phyloP scores from a whole-genome alignment of 2,113 vertebrate genomes.

The Xenopus tropicalis region UCB_Xtro_10.0 CM004450.2:2117001-2117500 shows the following conservation, averaged over 20 bases:
- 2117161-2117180: background rate
- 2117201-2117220: background rate
- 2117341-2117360: no score
- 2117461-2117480: no score
- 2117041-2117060: slow-evolving; percentile 21
- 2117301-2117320: no score
- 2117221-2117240: background rate
- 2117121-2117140: slow-evolving; percentile 1
- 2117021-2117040: slow-evolving; percentile 4
- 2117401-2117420: no score
- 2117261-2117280: background rate
- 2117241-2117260: background rate
- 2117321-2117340: no score
- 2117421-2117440: no score
- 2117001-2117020: background rate
- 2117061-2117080: background rate
- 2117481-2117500: no score
- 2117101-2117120: background rate
- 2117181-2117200: slow-evolving; percentile 2
- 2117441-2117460: no score
- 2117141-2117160: background rate
- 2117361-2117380: no score
- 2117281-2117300: background rate
- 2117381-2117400: no score
- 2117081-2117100: background rate